These are phyloP conservation scores for Micrastur ruficollis DNA, from an alignment of 2,797 vertebrate genomes.

Conservation along the genomic window DNA sequence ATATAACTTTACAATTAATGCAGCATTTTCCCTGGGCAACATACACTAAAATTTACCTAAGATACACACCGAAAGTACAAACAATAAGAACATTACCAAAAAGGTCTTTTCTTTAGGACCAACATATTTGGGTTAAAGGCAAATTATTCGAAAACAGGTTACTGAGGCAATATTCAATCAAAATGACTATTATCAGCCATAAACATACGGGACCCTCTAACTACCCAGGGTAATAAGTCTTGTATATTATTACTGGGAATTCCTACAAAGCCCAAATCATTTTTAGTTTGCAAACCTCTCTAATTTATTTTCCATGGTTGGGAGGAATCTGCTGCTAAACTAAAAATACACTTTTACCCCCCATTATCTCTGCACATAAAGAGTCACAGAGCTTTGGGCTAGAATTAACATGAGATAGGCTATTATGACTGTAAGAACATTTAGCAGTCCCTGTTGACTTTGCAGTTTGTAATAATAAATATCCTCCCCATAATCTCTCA, in stretches of 20 bases:
- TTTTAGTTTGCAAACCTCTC: conserved; percentile 71
- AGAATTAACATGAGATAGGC: conserved; percentile 83
- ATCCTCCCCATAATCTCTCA: conserved; percentile 68
- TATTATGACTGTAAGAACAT: conserved; percentile 78
- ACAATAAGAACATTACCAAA: background rate
- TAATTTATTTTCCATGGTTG: conserved; percentile 79
- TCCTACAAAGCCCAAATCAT: conserved; percentile 72
- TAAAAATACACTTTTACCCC: conserved; percentile 70
- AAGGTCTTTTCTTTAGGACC: conserved; percentile 17
- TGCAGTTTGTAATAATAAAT: conserved; percentile 73
- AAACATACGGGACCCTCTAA: conserved; percentile 70
- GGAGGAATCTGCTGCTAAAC: conserved; percentile 65
- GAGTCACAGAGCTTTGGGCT: conserved; percentile 78
- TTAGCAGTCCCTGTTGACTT: conserved; percentile 79
- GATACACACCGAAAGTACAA: background rate
- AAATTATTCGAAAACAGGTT: conserved; percentile 72
- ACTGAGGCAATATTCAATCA: conserved; percentile 75
- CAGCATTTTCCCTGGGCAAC: background rate
- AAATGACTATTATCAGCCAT: conserved; percentile 72
- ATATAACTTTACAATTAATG: background rate
- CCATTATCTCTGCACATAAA: conserved; percentile 78
- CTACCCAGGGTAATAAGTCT: conserved; percentile 79
- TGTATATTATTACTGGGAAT: conserved; percentile 79
- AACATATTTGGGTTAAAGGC: conserved; percentile 31
- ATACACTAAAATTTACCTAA: background rate